Base-by-base conservation (phyloP, 2,113 vertebrate genomes). In the Panthera leo region DNA sequence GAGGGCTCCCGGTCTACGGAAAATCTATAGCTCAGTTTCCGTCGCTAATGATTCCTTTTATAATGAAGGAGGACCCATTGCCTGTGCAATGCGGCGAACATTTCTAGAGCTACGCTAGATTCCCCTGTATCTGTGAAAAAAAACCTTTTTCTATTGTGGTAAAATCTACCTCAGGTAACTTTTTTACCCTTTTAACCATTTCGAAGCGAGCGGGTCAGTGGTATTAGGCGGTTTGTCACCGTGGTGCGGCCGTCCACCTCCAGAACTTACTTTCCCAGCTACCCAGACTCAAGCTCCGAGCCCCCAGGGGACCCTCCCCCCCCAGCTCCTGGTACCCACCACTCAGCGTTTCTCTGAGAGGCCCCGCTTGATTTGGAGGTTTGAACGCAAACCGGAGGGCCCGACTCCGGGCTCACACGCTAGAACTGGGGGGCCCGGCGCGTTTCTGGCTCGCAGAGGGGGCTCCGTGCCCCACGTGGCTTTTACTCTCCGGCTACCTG, bases 241-340 rank as follows among this genome's bases (percentile, higher is more conserved):
- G 2, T 13, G 3, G 31, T 13, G 21, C 0, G 1, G 5, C 2
- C 4, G 1, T 55, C 58, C 25, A 5, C 39, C 78, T 85, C 29
- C 34, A 79, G 36, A 48, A 21, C 0, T 1, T 15, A 21, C 2
- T 1, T 19, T 39, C 19, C 7, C 68, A 2, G 34, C 71, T 36
- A 42, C 55, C 79, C 75, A 18, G 4, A 18, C 21, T 34, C 11
- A 51, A 39, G 16, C 83, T 53, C 53, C 2, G 21, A 11, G 21
- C 79, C 70, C 70, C 19, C 12, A 2, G 6, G 11, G 4, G 0
- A 0, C 7, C 31, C 15, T 4, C 16, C 1, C 0, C 11, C 36
- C 19, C 7, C 5, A 45, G 15, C 16, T 13, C 71, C 51, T 7
- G 7, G 27, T 19, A 18, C 0, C 25, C 1, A 1, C 12, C 65